Evolutionary conservation across 2,888 invertebrate genomes (phyloP).

Genomic region (Drosophila helvetica): DNA sequence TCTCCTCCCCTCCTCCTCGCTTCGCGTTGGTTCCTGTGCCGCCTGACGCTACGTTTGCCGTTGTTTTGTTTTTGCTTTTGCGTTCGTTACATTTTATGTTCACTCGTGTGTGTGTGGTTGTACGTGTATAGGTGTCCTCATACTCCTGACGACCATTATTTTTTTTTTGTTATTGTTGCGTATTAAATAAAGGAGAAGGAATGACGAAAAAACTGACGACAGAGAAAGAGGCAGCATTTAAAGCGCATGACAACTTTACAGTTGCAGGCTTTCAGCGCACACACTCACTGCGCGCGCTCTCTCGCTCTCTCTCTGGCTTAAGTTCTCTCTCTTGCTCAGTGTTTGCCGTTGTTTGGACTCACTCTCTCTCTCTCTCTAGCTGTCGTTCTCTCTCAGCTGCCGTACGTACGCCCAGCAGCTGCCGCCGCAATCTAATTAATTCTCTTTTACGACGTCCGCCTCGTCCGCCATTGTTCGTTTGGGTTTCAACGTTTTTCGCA

Average conservation of each 20-base stretch:
- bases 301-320: constrained; percentile 11
- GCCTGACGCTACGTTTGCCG: constrained; percentile 39
- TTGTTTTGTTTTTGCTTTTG: constrained; percentile 47
- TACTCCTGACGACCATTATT: constrained; percentile 46
- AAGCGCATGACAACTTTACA: constrained; percentile 42
- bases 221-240: constrained; percentile 1
- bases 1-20: constrained; percentile 3
- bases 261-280: constrained; percentile 42
- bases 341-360: background rate
- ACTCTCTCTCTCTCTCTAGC: constrained; percentile 12
- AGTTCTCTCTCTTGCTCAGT: background rate
- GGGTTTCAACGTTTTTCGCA: constrained; percentile 29
- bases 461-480: constrained; percentile 60
- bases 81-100: constrained; percentile 50
- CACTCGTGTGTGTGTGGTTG: constrained; percentile 12
- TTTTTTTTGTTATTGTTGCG: constrained; percentile 36
- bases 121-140: constrained; percentile 15
- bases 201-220: constrained; percentile 15
- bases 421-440: constrained; percentile 77
- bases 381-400: constrained; percentile 4
- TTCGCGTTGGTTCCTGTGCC: constrained; percentile 15
- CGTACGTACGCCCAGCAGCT: constrained; percentile 60
- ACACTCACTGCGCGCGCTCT: constrained; percentile 32
- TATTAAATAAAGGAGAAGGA: constrained; percentile 12
- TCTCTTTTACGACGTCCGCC: constrained; percentile 57